Base-by-base conservation (phyloP, 2,888 invertebrate species). In the Synergus gifuensis region DNA sequence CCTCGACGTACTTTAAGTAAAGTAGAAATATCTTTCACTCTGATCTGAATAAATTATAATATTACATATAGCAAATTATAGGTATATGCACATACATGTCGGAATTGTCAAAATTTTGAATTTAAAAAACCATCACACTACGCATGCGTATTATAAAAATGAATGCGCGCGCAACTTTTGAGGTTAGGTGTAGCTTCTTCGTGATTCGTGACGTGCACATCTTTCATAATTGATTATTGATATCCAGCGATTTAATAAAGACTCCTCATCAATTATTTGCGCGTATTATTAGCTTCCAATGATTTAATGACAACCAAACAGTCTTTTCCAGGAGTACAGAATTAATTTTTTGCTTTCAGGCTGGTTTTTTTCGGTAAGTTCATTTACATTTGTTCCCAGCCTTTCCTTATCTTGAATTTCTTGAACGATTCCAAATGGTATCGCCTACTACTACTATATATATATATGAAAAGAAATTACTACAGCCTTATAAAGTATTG, bases 111-210 rank as follows among this genome's bases (percentile, higher is more conserved):
- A 58, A 58, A n/a, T 1, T 58, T 58, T 58, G 18, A 58, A 58
- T 58, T 58, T 58, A 18, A 58, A 58, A 58, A 58, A 58, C 11
- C 7, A 58, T 58, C 8, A 58, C 3, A 18, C 18, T 58, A 18
- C 54, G 54, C 54, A 58, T 58, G 54, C 18, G n/a, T 18, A 9
- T 16, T 58, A 9, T 18, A 9, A 58, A 58, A 18, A 58, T 18
- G 18, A 22, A 1, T 89, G 89, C 89, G 88, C 85, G 85, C 89
- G 88, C 89, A 89, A 12, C 83, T 73, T 84, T 85, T 76, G 85
- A 62, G 88, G 88, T 88, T 88, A 88, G 82, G 84, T 84, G 84
- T 79, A 44, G 76, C 62, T 78, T 81, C 63, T 79, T 83, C 84
- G 84, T 85, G 83, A 86, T 77, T 83, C 79, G 81, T 80, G 84